These are phyloP conservation scores for Lepidochitona cinerea DNA, from an alignment of 2,888 invertebrate species.

Conservation along the genomic window DNA sequence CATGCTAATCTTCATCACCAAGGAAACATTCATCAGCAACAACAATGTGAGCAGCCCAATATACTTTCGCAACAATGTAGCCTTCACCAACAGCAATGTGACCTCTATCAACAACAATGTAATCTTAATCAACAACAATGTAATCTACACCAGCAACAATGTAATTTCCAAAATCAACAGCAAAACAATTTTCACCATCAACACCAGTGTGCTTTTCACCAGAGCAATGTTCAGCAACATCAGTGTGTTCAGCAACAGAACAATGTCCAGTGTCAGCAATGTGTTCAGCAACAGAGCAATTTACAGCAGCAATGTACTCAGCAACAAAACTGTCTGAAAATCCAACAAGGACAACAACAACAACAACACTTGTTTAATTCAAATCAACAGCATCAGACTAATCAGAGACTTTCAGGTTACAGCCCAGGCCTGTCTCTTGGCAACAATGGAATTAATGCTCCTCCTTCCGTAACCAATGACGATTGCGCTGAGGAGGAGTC, in stretches of 20 bases:
- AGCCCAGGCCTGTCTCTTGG: neutral
- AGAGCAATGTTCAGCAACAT: neutral
- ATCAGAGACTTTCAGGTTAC: neutral
- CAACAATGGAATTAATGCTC: neutral
- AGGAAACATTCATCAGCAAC: too few relatives aligned
- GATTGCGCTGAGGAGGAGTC: conserved; percentile 57
- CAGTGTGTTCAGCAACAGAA: neutral
- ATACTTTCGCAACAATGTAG: conserved; percentile 23
- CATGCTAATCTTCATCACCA: too few relatives aligned
- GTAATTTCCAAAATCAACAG: neutral
- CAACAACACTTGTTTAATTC: neutral
- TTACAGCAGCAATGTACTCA: neutral
- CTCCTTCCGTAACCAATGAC: neutral
- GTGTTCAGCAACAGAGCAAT: neutral
- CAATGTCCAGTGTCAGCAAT: neutral
- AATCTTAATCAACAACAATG: conserved; percentile 24
- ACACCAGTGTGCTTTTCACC: neutral
- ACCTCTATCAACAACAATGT: conserved; percentile 5
- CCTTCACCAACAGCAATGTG: conserved; percentile 22
- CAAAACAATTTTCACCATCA: conserved; percentile 5
- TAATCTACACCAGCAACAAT: conserved; percentile 23
- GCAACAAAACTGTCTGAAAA: neutral
- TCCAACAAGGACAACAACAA: neutral
- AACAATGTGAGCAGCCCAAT: conserved; percentile 11
- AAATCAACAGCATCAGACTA: neutral